A percentile compares a stretch with the other conserved stretches of the same genome.
phyloP scores from a whole-genome alignment of 2,797 vertebrate species.

The Pipistrellus pygmaeus region DNA sequence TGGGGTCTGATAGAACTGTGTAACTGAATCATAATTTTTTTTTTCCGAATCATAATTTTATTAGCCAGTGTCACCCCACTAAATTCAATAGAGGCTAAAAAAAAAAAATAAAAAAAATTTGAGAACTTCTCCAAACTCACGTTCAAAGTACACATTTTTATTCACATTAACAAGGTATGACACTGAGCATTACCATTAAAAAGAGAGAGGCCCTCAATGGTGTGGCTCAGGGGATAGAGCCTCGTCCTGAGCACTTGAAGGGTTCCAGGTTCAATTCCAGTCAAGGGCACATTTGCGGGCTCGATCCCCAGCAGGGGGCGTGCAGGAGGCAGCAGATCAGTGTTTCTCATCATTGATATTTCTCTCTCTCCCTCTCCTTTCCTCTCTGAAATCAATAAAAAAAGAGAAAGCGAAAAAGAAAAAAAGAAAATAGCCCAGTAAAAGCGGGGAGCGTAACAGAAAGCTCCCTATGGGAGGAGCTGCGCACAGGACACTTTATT shows the following conservation, averaged over 20 bases:
- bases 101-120: slow-evolving; percentile 3
- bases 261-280: no score
- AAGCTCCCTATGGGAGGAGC: neutral
- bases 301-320: no score
- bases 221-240: no score
- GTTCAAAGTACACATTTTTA: slow-evolving; percentile 38
- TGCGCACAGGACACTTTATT: neutral
- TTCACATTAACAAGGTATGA: neutral
- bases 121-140: slow-evolving; percentile 6
- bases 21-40: neutral
- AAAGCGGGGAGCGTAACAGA: neutral
- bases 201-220: neutral
- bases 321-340: no score
- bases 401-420: neutral
- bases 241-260: no score
- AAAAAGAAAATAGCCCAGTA: neutral
- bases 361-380: no score
- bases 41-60: neutral
- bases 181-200: slow-evolving; percentile 15
- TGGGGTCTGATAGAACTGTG: no score
- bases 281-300: no score
- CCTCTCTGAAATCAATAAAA: no score
- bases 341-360: no score
- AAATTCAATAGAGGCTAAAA: neutral
- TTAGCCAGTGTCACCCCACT: neutral